These are phyloP conservation scores for Mormyrus lacerda DNA, from an alignment of 2,113 vertebrate genomes.

Conservation along the genomic window DNA sequence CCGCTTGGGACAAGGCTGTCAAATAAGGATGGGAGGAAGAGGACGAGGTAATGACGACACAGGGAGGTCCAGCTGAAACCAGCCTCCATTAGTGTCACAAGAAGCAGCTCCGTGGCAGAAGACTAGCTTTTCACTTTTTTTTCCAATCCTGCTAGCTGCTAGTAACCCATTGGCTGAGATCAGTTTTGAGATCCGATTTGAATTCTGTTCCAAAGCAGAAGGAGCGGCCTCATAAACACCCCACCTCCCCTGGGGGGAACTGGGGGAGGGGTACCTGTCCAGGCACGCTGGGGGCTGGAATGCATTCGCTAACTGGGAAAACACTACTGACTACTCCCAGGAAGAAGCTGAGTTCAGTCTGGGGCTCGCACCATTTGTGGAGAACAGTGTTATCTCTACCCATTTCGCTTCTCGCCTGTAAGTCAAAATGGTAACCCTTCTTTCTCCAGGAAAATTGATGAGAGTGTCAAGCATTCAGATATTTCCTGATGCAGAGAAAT, in stretches of 20 bases:
- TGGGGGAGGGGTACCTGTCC: not conserved
- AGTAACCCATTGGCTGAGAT: not conserved
- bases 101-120: not conserved
- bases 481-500: not conserved
- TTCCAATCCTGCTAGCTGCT: not conserved
- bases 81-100: not conserved
- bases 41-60: not conserved
- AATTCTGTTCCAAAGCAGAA: not conserved
- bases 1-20: not conserved
- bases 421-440: not conserved
- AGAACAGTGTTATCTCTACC: not conserved
- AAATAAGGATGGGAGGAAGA: not conserved
- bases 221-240: not conserved
- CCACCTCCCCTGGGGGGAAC: not conserved
- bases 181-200: not conserved
- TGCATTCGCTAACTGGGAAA: not conserved
- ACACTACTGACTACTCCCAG: not conserved
- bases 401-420: not conserved
- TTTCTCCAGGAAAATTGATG: not conserved
- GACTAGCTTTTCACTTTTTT: not conserved
- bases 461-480: not conserved
- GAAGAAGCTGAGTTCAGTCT: not conserved
- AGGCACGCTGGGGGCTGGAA: conserved; percentile 1
- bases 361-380: not conserved
- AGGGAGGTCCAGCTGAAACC: not conserved